Conservation (phyloP, 2,888 invertebrate genomes). For the Sympetrum striolatum region DNA sequence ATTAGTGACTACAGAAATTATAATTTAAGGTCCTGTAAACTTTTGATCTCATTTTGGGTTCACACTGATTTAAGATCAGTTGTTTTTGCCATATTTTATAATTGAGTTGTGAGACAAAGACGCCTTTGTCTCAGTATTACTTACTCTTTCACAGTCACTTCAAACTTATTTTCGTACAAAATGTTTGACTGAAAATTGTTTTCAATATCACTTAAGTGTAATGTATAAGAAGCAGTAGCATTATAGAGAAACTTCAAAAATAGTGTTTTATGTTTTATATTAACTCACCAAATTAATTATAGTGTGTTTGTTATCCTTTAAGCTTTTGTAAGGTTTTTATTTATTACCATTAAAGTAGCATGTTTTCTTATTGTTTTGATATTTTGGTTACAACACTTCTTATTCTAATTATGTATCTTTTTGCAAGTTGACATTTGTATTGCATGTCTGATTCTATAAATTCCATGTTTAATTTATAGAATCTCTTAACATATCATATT, state of each 20-base stretch:
- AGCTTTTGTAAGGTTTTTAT: not conserved
- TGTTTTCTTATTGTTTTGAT: not conserved
- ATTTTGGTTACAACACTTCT: not conserved
- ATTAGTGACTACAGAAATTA: too few species aligned
- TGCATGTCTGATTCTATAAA: not conserved
- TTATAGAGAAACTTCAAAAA: not conserved
- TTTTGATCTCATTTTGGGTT: too few species aligned
- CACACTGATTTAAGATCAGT: too few species aligned
- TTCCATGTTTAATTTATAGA: not conserved
- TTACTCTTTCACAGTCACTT: too few species aligned
- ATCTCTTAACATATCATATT: not conserved
- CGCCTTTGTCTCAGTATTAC: too few species aligned
- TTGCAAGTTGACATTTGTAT: constrained; percentile 27
- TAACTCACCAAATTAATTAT: not conserved
- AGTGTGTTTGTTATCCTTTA: not conserved
- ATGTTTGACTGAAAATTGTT: too few species aligned
- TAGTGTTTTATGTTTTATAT: not conserved
- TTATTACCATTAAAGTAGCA: not conserved
- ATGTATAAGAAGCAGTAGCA: not conserved
- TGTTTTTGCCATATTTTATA: too few species aligned
- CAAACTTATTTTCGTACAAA: too few species aligned
- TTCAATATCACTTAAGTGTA: not conserved
- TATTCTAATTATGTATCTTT: constrained; percentile 5
- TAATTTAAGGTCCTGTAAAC: too few species aligned
- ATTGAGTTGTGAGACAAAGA: too few species aligned